Evolutionary conservation across 2,888 invertebrate species (phyloP).

Genomic region (Brassicogethes aeneus): DNA sequence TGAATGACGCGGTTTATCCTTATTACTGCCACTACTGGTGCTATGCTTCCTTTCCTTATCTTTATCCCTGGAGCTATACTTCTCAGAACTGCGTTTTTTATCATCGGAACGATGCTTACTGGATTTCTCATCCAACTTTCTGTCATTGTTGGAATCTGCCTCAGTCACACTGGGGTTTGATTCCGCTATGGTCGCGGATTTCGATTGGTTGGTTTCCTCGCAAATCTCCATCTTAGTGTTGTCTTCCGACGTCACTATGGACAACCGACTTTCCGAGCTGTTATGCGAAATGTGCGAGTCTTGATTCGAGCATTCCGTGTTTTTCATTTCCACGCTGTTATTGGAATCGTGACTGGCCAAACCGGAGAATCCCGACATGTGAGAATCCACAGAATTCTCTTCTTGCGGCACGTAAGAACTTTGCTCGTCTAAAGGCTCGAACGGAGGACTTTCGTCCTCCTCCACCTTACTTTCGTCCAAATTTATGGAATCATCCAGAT

Average conservation of each 20-base stretch:
- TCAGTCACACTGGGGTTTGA: background rate
- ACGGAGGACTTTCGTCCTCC: conserved; percentile 57
- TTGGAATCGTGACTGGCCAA: conserved; percentile 33
- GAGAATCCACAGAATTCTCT: conserved; percentile 49
- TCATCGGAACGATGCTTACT: conserved; percentile 4
- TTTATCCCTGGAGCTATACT: conserved; percentile 12
- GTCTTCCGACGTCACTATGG: conserved; percentile 45
- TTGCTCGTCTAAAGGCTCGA: conserved; percentile 50
- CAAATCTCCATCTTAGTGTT: conserved; percentile 38
- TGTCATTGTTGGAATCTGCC: conserved; percentile 4
- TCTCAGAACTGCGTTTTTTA: conserved; percentile 38
- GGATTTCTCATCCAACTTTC: conserved; percentile 16
- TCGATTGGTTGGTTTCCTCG: conserved; percentile 23
- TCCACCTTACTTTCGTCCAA: conserved; percentile 46
- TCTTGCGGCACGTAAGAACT: conserved; percentile 36
- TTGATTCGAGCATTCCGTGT: conserved; percentile 42
- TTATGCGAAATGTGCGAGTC: conserved; percentile 55
- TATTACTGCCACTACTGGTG: conserved; percentile 9
- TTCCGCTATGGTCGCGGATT: conserved; percentile 11
- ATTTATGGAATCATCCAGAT: conserved; percentile 32
- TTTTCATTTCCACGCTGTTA: conserved; percentile 24
- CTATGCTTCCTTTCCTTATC: conserved; percentile 11
- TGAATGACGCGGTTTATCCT: conserved; percentile 11
- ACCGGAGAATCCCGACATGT: conserved; percentile 49
- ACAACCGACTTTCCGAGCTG: conserved; percentile 50